Evolutionary conservation across 2,888 invertebrate species (phyloP).

Genomic region (Cheilosia variabilis): DNA sequence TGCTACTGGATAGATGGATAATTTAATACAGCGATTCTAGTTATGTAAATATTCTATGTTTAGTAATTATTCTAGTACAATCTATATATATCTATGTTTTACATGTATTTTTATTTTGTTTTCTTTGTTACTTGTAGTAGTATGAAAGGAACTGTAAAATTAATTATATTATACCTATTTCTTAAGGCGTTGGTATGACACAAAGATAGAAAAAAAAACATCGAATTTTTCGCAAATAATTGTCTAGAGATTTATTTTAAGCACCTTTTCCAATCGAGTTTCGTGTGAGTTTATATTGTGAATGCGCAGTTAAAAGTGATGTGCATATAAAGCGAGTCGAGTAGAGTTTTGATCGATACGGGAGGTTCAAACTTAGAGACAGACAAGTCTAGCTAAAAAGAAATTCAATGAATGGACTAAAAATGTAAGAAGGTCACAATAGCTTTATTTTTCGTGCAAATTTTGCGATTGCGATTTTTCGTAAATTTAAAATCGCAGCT

Average conservation of each 20-base stretch:
- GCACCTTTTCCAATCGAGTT: not conserved
- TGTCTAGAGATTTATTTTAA: not conserved
- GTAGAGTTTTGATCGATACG: too few relatives aligned
- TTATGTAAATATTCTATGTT: slow-evolving; percentile 32
- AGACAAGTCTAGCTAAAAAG: too few relatives aligned
- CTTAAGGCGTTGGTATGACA: slow-evolving; percentile 46
- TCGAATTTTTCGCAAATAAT: slow-evolving; percentile 1
- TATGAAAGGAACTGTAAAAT: slow-evolving; percentile 31
- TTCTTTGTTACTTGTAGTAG: slow-evolving; percentile 1
- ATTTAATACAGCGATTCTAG: slow-evolving; percentile 44
- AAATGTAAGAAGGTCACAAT: too few relatives aligned
- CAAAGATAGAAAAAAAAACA: not conserved
- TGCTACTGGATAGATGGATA: slow-evolving; percentile 27
- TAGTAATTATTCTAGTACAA: slow-evolving; percentile 16
- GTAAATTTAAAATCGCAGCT: too few relatives aligned
- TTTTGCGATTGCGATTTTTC: too few relatives aligned
- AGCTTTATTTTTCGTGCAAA: too few relatives aligned
- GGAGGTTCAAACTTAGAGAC: too few relatives aligned
- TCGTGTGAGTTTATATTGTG: not conserved
- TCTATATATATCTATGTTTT: slow-evolving; percentile 11
- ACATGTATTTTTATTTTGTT: not conserved
- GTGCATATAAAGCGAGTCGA: too few relatives aligned
- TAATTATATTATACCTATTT: slow-evolving; percentile 38
- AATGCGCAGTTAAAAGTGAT: not conserved
- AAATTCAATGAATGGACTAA: not conserved